phyloP scores from a whole-genome alignment of 2,797 vertebrate species.

The Poeciliopsis paucimaculata region DNA sequence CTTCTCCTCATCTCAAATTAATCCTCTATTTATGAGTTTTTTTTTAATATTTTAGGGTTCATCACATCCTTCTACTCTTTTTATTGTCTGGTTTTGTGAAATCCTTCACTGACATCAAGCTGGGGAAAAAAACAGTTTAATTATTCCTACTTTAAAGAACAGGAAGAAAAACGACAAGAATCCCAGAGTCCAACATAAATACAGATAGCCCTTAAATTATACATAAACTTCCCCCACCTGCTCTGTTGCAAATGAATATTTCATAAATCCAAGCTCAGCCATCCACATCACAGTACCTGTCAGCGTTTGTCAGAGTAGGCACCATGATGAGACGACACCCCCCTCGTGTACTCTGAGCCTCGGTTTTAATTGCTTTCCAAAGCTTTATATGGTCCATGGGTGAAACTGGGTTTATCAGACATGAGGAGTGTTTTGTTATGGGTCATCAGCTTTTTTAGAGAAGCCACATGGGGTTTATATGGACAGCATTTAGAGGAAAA shows the following conservation, averaged over 20 bases:
- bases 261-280: slow-evolving; percentile 69
- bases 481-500: slow-evolving; percentile 35
- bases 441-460: slow-evolving; percentile 21
- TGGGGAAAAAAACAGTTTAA: neutral
- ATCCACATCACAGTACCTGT: slow-evolving; percentile 63
- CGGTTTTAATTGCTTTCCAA: slow-evolving; percentile 72
- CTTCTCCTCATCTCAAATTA: slow-evolving; percentile 47
- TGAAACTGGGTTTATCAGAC: slow-evolving; percentile 49
- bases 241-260: slow-evolving; percentile 74
- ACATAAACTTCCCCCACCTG: slow-evolving; percentile 51
- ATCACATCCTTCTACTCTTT: slow-evolving; percentile 21
- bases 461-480: slow-evolving; percentile 29
- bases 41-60: slow-evolving; percentile 4
- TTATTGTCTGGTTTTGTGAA: slow-evolving; percentile 8
- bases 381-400: slow-evolving; percentile 47
- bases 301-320: slow-evolving; percentile 53
- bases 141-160: slow-evolving; percentile 26
- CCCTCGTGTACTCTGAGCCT: slow-evolving; percentile 25
- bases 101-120: neutral
- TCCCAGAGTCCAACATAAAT: slow-evolving; percentile 48
- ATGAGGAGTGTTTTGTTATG: slow-evolving; percentile 25
- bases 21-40: slow-evolving; percentile 38
- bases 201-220: slow-evolving; percentile 64
- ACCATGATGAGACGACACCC: slow-evolving; percentile 35
- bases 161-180: neutral